Percentiles rank a stretch among this genome's conserved stretches.
Evolutionary conservation across 35 echinoderm and acorn worm species (phyloP).

Genomic region (Lytechinus pictus): DNA sequence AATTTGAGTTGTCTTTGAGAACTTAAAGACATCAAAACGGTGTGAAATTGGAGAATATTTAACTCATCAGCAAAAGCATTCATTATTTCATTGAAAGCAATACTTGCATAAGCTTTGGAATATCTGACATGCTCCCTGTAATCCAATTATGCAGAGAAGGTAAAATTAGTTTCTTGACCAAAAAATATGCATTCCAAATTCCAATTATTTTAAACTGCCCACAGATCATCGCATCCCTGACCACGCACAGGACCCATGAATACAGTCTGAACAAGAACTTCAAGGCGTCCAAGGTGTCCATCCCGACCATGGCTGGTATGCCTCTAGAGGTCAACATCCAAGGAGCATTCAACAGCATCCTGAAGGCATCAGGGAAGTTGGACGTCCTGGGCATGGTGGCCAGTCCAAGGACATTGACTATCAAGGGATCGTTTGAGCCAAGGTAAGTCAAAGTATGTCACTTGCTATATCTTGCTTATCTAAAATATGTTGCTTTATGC

Average conservation of each 20-base stretch:
- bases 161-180: too few species aligned
- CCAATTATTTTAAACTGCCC: not conserved
- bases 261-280: slow-evolving; percentile 73
- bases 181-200: too few species aligned
- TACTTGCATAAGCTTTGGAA: too few species aligned
- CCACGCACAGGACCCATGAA: slow-evolving; percentile 70
- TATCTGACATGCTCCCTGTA: too few species aligned
- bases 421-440: slow-evolving; percentile 79
- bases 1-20: too few species aligned
- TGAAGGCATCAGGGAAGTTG: slow-evolving; percentile 73
- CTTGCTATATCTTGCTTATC: too few species aligned
- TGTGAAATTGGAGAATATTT: too few species aligned
- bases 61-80: too few species aligned
- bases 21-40: too few species aligned
- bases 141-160: too few species aligned
- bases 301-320: slow-evolving; percentile 81
- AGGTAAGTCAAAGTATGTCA: slow-evolving; percentile 61
- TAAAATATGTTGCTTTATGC: too few species aligned
- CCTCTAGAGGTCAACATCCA: slow-evolving; percentile 81
- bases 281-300: slow-evolving; percentile 30
- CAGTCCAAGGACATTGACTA: slow-evolving; percentile 63
- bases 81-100: too few species aligned
- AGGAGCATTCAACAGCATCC: slow-evolving; percentile 52
- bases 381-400: slow-evolving; percentile 72
- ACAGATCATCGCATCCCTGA: slow-evolving; percentile 68